Conservation (phyloP, 92 coral and sea anemone genomes). For the Ricordea florida region DNA sequence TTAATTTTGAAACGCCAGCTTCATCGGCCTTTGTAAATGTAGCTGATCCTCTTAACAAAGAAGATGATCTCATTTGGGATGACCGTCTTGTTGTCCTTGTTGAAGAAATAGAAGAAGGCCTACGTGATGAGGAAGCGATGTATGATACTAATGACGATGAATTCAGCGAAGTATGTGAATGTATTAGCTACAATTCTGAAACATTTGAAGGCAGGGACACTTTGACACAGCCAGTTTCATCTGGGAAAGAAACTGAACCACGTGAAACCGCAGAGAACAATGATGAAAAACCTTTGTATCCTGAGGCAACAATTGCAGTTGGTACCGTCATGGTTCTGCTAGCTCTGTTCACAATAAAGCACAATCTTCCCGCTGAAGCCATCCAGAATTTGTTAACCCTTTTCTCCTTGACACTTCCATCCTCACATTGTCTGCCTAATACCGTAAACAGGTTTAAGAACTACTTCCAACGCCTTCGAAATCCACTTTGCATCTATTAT, state of each 20-base stretch:
- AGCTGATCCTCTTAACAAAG: not conserved
- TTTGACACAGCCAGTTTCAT: not conserved
- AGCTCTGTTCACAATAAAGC: too few species aligned
- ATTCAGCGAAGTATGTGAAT: not conserved
- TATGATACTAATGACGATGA: constrained; percentile 18
- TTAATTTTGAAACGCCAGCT: not conserved
- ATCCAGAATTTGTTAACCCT: too few species aligned
- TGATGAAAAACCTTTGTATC: too few species aligned
- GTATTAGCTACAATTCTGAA: constrained; percentile 2
- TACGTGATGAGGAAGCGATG: constrained; percentile 16
- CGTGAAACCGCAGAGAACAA: not conserved
- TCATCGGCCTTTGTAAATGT: not conserved
- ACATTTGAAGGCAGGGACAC: constrained; percentile 1
- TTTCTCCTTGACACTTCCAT: too few species aligned
- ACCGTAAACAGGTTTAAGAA: too few species aligned
- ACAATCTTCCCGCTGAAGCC: too few species aligned
- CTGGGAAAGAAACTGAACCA: not conserved
- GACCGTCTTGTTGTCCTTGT: constrained; percentile 6
- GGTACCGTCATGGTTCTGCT: too few species aligned
- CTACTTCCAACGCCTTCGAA: too few species aligned
- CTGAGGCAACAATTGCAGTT: too few species aligned
- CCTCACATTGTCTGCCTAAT: too few species aligned
- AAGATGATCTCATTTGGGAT: constrained; percentile 21
- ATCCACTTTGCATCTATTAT: too few species aligned
- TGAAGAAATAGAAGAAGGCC: constrained; percentile 9